Conservation (phyloP, 2,888 invertebrate genomes). For the Heliconius cydno region DNA sequence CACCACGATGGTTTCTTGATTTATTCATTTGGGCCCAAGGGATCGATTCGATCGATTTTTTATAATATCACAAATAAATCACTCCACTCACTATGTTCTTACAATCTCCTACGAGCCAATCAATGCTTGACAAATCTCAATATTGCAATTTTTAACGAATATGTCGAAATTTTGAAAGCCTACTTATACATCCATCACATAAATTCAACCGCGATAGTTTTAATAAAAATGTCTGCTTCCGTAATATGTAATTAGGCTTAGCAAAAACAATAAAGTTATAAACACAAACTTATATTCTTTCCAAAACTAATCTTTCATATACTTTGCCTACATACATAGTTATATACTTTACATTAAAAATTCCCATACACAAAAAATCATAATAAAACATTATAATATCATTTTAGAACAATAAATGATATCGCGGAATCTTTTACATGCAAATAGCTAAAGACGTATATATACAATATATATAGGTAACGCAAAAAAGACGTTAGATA, state of each 20-base stretch:
- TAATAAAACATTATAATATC: background rate
- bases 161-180: too few species aligned
- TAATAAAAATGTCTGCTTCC: background rate
- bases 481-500: background rate
- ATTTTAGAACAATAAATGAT: constrained; percentile 14
- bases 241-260: background rate
- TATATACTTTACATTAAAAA: too few species aligned
- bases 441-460: constrained; percentile 11
- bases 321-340: background rate
- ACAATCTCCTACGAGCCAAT: too few species aligned
- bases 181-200: too few species aligned
- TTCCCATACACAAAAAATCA: background rate
- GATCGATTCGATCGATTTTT: too few species aligned
- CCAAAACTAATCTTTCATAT: background rate
- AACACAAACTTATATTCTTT: background rate
- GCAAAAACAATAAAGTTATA: background rate
- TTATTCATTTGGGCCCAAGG: too few species aligned
- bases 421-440: constrained; percentile 16
- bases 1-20: too few species aligned
- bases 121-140: too few species aligned
- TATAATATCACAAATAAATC: too few species aligned
- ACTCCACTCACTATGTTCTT: too few species aligned
- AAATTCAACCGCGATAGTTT: background rate
- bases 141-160: too few species aligned
- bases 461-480: constrained; percentile 8